phyloP scores from a whole-genome alignment of 1,140 invertebrate genomes.

The Kradibia gibbosae region DNA sequence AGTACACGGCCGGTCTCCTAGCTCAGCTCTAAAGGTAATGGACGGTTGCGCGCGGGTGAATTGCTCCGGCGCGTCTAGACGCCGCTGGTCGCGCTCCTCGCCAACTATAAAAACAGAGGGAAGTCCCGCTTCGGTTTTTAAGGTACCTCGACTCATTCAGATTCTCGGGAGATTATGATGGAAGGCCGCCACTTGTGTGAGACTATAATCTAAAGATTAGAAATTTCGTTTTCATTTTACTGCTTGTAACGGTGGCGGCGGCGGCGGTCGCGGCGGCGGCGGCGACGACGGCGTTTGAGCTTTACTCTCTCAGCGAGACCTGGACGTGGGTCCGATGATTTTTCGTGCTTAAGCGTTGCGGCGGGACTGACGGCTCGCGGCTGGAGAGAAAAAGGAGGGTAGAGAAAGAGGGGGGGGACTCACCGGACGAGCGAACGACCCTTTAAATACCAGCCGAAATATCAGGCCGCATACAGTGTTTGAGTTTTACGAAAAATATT shows the following conservation, averaged over 20 bases:
- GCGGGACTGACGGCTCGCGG: no score
- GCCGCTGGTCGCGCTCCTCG: not conserved
- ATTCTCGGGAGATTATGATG: slow-evolving; percentile 72
- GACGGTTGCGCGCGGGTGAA: slow-evolving; percentile 50
- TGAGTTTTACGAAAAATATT: slow-evolving; percentile 29
- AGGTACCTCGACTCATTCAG: slow-evolving; percentile 66
- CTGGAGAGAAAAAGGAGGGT: not conserved
- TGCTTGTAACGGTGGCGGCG: slow-evolving; percentile 2
- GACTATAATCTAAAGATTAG: slow-evolving; percentile 62
- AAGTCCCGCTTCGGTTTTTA: slow-evolving; percentile 33
- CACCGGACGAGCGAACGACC: no score
- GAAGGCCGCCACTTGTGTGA: slow-evolving; percentile 59
- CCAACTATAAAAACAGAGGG: slow-evolving; percentile 54
- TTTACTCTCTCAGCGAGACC: not conserved
- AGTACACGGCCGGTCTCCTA: slow-evolving; percentile 29
- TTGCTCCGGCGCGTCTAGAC: slow-evolving; percentile 56
- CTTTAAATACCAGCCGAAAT: slow-evolving; percentile 3
- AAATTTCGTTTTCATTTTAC: slow-evolving; percentile 43
- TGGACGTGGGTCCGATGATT: not conserved
- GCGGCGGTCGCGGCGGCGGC: not conserved
- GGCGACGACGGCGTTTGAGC: not conserved
- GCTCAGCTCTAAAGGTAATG: slow-evolving; percentile 53
- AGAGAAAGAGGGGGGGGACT: not conserved
- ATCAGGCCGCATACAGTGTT: no score
- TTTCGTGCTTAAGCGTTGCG: not conserved